Evolutionary conservation across 2,113 vertebrate genomes (phyloP).

Genomic region (Piaya cayana): DNA sequence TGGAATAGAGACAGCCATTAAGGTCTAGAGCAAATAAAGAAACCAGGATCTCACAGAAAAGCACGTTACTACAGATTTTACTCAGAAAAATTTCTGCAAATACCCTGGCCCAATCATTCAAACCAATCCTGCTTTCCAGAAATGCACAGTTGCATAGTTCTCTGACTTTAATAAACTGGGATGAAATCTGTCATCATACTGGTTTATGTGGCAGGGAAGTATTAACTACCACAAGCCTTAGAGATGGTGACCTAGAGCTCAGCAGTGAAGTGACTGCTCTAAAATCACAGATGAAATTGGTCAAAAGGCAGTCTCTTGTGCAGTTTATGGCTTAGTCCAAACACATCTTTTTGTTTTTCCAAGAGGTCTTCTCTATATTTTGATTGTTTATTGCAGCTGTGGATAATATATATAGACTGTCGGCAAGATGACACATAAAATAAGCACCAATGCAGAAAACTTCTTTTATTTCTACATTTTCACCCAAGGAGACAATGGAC

Average conservation of each 20-base stretch:
- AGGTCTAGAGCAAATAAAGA: background rate
- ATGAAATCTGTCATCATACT: background rate
- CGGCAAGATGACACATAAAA: background rate
- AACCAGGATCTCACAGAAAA: background rate
- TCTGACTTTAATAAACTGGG: background rate
- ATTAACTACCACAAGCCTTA: background rate
- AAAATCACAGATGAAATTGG: background rate
- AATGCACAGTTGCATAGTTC: background rate
- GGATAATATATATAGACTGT: background rate
- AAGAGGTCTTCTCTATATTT: slow-evolving; percentile 5
- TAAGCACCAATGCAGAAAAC: background rate
- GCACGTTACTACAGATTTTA: background rate
- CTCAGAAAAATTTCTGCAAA: background rate
- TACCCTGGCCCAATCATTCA: background rate
- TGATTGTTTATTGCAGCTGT: background rate
- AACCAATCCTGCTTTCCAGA: background rate
- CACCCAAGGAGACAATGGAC: background rate
- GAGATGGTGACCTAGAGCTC: background rate
- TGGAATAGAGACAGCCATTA: background rate
- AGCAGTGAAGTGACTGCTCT: background rate
- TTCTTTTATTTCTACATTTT: background rate
- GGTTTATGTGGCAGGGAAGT: background rate
- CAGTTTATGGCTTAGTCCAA: background rate
- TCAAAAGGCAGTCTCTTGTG: background rate
- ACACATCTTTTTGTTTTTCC: background rate